Conservation (phyloP, 2,888 invertebrate genomes). For the Abrostola triplasia region DNA sequence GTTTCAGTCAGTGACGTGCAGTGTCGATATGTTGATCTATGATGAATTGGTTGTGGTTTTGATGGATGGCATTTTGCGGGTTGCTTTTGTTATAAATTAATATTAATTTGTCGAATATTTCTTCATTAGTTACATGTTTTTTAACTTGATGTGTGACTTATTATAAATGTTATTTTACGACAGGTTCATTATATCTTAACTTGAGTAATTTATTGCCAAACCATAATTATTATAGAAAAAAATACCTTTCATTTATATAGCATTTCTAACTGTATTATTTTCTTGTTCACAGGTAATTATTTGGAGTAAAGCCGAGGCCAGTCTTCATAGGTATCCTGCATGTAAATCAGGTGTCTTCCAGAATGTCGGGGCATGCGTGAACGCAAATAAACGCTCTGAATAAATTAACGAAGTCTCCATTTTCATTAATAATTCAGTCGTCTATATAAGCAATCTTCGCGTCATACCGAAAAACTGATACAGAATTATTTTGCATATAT, state of each 20-base stretch:
- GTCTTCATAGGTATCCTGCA: neutral
- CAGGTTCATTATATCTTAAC: slow-evolving; percentile 10
- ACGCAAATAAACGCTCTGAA: too few species aligned
- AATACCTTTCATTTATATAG: neutral
- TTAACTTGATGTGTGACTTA: slow-evolving; percentile 22
- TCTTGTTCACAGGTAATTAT: slow-evolving; percentile 61
- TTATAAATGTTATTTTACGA: slow-evolving; percentile 7
- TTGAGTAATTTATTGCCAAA: neutral
- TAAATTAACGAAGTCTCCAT: too few species aligned
- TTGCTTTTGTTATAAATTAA: slow-evolving; percentile 28
- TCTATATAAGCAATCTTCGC: too few species aligned
- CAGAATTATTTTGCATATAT: too few species aligned
- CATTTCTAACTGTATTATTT: slow-evolving; percentile 10
- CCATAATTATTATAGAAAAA: neutral
- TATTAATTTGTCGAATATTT: slow-evolving; percentile 39
- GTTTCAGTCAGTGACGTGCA: slow-evolving; percentile 57
- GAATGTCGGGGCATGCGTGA: too few species aligned
- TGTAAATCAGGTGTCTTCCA: too few species aligned
- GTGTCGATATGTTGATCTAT: slow-evolving; percentile 52
- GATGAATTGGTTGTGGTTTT: slow-evolving; percentile 33
- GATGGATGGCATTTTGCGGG: slow-evolving; percentile 31
- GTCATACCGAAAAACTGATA: too few species aligned
- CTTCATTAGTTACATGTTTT: slow-evolving; percentile 40
- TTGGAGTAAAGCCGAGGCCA: neutral
- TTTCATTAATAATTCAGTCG: too few species aligned